Conservation (phyloP, 2,888 invertebrate genomes). For the Ochropacha duplaris region DNA sequence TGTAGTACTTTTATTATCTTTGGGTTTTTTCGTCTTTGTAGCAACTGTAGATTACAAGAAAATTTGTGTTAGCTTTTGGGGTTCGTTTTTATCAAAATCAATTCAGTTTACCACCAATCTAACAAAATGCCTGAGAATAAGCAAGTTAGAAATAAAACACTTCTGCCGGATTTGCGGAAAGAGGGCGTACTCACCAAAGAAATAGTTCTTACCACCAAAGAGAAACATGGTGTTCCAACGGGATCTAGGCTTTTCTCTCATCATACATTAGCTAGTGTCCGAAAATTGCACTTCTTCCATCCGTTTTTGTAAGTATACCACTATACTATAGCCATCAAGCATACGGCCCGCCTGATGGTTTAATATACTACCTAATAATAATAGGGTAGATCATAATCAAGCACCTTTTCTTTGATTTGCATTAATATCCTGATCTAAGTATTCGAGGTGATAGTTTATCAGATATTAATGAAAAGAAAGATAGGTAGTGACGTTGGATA, state of each 20-base stretch:
- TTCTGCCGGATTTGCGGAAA: constrained; percentile 69
- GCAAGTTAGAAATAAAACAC: constrained; percentile 70
- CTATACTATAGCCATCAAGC: too few species aligned
- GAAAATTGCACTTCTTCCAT: constrained; percentile 70
- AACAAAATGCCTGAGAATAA: constrained; percentile 50
- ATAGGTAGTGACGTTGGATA: too few species aligned
- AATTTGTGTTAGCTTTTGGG: constrained; percentile 6
- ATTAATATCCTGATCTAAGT: too few species aligned
- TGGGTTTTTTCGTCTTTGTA: background rate
- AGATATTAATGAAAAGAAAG: too few species aligned
- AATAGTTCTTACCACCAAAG: constrained; percentile 62
- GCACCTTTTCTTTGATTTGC: too few species aligned
- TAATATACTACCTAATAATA: too few species aligned
- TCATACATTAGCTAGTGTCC: constrained; percentile 83
- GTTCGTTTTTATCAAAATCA: constrained; percentile 4
- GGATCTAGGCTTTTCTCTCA: constrained; percentile 83
- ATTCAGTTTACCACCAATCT: constrained; percentile 6
- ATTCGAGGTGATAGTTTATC: too few species aligned
- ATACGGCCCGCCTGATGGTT: too few species aligned
- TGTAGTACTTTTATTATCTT: too few species aligned
- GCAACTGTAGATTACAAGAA: background rate
- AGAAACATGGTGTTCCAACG: constrained; percentile 64
- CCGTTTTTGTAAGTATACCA: constrained; percentile 66
- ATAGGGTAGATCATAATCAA: too few species aligned
- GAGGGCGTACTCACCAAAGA: constrained; percentile 68